These are phyloP conservation scores for Arrhamphus sclerolepis DNA, from an alignment of 2,797 vertebrate genomes.

Conservation along the genomic window DNA sequence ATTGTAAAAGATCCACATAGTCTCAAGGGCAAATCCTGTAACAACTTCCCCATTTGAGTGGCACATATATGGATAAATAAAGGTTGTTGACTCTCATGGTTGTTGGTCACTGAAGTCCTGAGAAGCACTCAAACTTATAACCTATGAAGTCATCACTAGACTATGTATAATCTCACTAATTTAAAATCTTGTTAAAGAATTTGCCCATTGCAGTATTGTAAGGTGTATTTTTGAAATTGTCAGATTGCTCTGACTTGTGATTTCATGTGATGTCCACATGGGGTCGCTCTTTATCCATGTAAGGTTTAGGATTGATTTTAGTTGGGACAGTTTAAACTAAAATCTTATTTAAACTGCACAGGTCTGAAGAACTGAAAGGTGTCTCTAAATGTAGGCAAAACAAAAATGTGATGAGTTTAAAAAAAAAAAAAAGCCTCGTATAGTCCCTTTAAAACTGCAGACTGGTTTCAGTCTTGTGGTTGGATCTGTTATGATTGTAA, in stretches of 20 bases:
- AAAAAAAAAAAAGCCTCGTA: too few species aligned
- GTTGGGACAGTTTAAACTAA: too few species aligned
- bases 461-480: slow-evolving; percentile 7
- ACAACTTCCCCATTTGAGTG: slow-evolving; percentile 82
- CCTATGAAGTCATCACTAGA: too few species aligned
- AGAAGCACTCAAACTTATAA: neutral
- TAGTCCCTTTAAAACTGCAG: slow-evolving; percentile 35
- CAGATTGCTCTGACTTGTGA: neutral
- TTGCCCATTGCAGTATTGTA: too few species aligned
- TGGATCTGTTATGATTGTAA: slow-evolving; percentile 2
- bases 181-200: too few species aligned
- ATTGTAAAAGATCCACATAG: slow-evolving; percentile 81
- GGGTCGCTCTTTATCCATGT: slow-evolving; percentile 41
- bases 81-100: slow-evolving; percentile 83
- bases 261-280: slow-evolving; percentile 47
- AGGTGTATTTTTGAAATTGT: too few species aligned
- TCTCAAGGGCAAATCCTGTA: slow-evolving; percentile 78
- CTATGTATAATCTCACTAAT: too few species aligned
- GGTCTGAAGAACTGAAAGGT: too few species aligned
- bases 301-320: too few species aligned
- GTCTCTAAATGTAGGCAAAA: too few species aligned
- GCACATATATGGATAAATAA: slow-evolving; percentile 87
- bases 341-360: too few species aligned
- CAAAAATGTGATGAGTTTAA: slow-evolving; percentile 9
- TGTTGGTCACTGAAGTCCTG: slow-evolving; percentile 43